These are phyloP conservation scores for Trichogramma pretiosum DNA, from an alignment of 1,140 invertebrate genomes.

Conservation along the genomic window DNA sequence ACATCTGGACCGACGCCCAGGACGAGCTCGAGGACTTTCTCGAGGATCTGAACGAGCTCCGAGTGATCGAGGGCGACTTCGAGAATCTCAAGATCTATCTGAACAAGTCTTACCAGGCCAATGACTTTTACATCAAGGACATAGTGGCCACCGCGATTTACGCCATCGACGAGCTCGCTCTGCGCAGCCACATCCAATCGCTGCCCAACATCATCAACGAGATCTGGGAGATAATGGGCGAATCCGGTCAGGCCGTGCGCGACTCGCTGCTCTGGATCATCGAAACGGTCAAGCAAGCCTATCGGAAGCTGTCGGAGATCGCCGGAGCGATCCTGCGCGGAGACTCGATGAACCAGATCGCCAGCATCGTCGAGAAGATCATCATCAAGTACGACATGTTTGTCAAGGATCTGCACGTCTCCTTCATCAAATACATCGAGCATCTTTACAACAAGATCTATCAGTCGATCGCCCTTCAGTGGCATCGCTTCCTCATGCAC, in stretches of 20 bases:
- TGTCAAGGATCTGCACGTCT: slow-evolving; percentile 66
- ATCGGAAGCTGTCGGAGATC: slow-evolving; percentile 59
- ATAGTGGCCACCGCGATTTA: slow-evolving; percentile 59
- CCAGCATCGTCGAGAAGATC: slow-evolving; percentile 55
- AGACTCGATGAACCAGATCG: slow-evolving; percentile 60
- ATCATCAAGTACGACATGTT: slow-evolving; percentile 70
- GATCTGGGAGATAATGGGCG: slow-evolving; percentile 74
- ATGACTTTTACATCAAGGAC: slow-evolving; percentile 76
- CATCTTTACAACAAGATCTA: slow-evolving; percentile 59
- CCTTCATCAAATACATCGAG: slow-evolving; percentile 65
- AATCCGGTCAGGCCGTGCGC: slow-evolving; percentile 66
- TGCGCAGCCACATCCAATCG: slow-evolving; percentile 66
- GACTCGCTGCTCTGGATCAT: slow-evolving; percentile 66
- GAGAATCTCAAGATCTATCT: slow-evolving; percentile 59
- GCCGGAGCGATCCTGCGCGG: slow-evolving; percentile 60
- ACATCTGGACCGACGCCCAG: slow-evolving; percentile 68
- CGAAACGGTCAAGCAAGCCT: slow-evolving; percentile 61
- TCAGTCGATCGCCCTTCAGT: slow-evolving; percentile 53
- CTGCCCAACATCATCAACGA: slow-evolving; percentile 70
- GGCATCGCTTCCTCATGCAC: slow-evolving; percentile 58
- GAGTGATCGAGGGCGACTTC: slow-evolving; percentile 62
- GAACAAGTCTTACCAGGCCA: slow-evolving; percentile 66
- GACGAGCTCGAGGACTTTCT: slow-evolving; percentile 59
- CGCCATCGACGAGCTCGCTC: slow-evolving; percentile 65
- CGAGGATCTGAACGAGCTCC: slow-evolving; percentile 61